Conservation (phyloP, 2,888 invertebrate genomes). For the Philereme vetulata region DNA sequence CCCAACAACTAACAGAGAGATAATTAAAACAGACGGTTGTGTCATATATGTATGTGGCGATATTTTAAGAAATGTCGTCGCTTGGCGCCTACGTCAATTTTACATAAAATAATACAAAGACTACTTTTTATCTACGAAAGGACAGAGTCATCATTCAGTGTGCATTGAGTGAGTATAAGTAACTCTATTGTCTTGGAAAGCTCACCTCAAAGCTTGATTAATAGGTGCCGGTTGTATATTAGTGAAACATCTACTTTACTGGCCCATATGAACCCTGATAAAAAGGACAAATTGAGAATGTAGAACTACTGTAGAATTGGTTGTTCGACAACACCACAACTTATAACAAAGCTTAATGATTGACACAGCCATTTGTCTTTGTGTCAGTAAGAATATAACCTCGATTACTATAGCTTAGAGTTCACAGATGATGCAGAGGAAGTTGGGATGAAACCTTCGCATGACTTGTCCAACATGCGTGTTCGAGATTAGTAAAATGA, state of each 20-base stretch:
- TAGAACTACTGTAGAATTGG: too few species aligned
- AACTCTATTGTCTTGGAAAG: background rate
- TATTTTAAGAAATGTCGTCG: too few species aligned
- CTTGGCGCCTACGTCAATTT: too few species aligned
- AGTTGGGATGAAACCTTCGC: constrained; percentile 11
- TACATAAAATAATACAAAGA: too few species aligned
- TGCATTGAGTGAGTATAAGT: constrained; percentile 1
- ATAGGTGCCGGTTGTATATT: constrained; percentile 10
- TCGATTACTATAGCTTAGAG: constrained; percentile 15
- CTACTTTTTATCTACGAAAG: too few species aligned
- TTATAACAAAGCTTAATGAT: constrained; percentile 39
- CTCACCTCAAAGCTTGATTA: constrained; percentile 3
- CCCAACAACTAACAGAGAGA: too few species aligned
- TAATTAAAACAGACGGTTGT: too few species aligned
- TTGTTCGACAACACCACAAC: constrained; percentile 6
- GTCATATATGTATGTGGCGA: too few species aligned
- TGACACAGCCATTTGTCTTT: constrained; percentile 42
- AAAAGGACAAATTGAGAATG: too few species aligned
- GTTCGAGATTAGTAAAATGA: constrained; percentile 15
- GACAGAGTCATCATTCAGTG: background rate
- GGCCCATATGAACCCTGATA: too few species aligned
- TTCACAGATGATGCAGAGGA: background rate
- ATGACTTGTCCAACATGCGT: constrained; percentile 26
- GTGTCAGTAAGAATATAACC: constrained; percentile 12
- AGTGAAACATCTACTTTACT: background rate